A percentile compares a stretch with the other conserved stretches of the same genome.
phyloP scores from a whole-genome alignment of 2,113 vertebrate species.

The Salvelinus sp. region DNA sequence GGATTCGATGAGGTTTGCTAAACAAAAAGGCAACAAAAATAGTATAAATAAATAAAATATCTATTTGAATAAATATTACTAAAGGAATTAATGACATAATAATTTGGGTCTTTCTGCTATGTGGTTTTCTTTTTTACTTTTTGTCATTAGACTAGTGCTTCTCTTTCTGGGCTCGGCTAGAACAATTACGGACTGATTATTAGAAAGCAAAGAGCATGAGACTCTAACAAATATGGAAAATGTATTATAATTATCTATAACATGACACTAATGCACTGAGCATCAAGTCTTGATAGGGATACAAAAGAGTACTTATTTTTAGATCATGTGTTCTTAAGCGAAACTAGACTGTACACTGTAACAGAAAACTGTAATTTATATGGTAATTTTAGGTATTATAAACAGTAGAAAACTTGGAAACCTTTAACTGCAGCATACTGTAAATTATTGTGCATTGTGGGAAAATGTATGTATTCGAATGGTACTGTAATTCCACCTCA shows the following conservation, averaged over 20 bases:
- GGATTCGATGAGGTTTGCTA: background rate
- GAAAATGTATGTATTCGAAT: too few relatives aligned
- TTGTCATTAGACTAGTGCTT: constrained; percentile 18
- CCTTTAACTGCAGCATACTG: too few relatives aligned
- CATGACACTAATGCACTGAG: constrained; percentile 12
- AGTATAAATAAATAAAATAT: background rate
- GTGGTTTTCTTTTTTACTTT: constrained; percentile 11
- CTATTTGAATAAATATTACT: constrained; percentile 4
- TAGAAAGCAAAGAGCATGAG: constrained; percentile 36
- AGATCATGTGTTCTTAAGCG: too few relatives aligned
- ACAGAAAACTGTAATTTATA: too few relatives aligned
- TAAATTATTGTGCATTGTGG: too few relatives aligned
- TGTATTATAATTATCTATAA: constrained; percentile 28
- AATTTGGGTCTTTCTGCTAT: constrained; percentile 22
- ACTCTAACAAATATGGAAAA: constrained; percentile 35
- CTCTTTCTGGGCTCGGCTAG: constrained; percentile 8
- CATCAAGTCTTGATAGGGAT: background rate
- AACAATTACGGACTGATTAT: constrained; percentile 37
- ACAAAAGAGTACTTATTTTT: background rate
- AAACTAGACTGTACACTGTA: too few relatives aligned
- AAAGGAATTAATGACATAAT: constrained; percentile 15
- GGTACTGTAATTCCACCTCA: too few relatives aligned
- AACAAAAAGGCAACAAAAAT: background rate
- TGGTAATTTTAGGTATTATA: too few relatives aligned
- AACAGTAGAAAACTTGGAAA: too few relatives aligned